Percentiles rank a stretch among this genome's conserved stretches.
Evolutionary conservation across 2,797 vertebrate species (phyloP).

Genomic region (Lindbergichthys nudifrons): DNA sequence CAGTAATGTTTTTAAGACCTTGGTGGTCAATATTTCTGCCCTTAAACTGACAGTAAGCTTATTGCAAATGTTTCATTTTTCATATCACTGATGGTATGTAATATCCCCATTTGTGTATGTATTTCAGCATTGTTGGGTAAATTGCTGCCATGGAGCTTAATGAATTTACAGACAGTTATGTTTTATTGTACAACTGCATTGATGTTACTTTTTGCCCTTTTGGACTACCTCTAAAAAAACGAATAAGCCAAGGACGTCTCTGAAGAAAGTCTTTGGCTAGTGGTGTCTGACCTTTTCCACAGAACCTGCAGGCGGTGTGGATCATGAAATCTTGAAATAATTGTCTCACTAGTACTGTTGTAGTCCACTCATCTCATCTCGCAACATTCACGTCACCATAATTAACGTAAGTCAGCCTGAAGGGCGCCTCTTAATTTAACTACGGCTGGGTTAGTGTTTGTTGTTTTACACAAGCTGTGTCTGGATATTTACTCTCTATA

Average conservation of each 20-base stretch:
- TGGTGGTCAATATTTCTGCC: conserved; percentile 25
- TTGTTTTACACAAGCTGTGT: conserved; percentile 75
- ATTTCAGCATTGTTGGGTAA: conserved; percentile 74
- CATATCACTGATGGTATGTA: conserved; percentile 41
- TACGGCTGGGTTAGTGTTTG: conserved; percentile 70
- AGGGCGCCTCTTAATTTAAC: conserved; percentile 71
- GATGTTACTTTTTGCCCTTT: conserved; percentile 65
- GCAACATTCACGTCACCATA: conserved; percentile 65
- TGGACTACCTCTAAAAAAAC: conserved; percentile 80
- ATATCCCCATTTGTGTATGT: conserved; percentile 58
- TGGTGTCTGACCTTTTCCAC: conserved; percentile 39
- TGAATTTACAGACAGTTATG: conserved; percentile 47
- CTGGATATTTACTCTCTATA: conserved; percentile 78
- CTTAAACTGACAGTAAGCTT: background rate
- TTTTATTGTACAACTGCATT: conserved; percentile 62
- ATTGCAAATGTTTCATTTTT: conserved; percentile 19
- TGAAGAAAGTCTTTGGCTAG: conserved; percentile 43
- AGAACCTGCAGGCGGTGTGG: conserved; percentile 47
- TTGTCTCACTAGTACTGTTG: conserved; percentile 66
- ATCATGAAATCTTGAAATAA: conserved; percentile 69
- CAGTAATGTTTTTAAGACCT: conserved; percentile 4
- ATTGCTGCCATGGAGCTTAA: conserved; percentile 62
- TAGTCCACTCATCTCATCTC: conserved; percentile 78
- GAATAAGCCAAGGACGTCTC: conserved; percentile 55
- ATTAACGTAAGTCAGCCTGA: conserved; percentile 68